Percentiles rank a stretch among this genome's conserved stretches.
phyloP scores from a whole-genome alignment of 2,113 vertebrate species.

The Laticauda laticaudata region DNA sequence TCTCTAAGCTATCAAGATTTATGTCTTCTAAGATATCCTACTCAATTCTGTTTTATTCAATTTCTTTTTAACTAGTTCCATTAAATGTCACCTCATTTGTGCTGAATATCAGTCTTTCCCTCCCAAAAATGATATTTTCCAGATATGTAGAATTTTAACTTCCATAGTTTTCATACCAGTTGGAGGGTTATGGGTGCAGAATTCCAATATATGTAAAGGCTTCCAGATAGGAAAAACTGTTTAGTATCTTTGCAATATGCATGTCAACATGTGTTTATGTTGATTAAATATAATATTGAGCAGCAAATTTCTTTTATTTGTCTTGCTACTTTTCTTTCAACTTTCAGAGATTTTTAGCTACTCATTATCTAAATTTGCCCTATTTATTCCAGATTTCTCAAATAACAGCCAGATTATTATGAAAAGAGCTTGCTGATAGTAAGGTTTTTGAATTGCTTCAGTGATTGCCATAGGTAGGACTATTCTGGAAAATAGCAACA shows the following conservation, averaged over 20 bases:
- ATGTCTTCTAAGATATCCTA: background rate
- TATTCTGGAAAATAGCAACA: slow-evolving; percentile 47
- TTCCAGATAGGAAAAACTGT: background rate
- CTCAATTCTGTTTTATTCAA: background rate
- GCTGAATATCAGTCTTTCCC: background rate
- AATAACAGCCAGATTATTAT: slow-evolving; percentile 64
- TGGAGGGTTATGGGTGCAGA: background rate
- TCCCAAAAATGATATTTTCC: background rate
- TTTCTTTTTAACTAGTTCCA: background rate
- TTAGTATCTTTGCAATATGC: slow-evolving; percentile 28
- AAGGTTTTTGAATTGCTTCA: slow-evolving; percentile 60
- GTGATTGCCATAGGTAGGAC: slow-evolving; percentile 57
- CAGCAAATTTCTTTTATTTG: slow-evolving; percentile 35
- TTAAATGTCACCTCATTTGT: slow-evolving; percentile 31
- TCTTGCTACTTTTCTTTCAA: slow-evolving; percentile 6
- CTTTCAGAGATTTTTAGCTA: slow-evolving; percentile 55
- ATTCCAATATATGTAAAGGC: background rate
- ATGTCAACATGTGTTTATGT: slow-evolving; percentile 32
- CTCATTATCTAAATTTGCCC: slow-evolving; percentile 57
- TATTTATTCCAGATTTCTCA: slow-evolving; percentile 60
- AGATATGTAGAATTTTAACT: background rate
- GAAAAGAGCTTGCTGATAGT: slow-evolving; percentile 62
- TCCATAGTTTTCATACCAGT: background rate
- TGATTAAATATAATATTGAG: background rate
- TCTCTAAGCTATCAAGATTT: background rate